Evolutionary conservation across 2,888 invertebrate genomes (phyloP).

Genomic region (Stenodema calcarata): DNA sequence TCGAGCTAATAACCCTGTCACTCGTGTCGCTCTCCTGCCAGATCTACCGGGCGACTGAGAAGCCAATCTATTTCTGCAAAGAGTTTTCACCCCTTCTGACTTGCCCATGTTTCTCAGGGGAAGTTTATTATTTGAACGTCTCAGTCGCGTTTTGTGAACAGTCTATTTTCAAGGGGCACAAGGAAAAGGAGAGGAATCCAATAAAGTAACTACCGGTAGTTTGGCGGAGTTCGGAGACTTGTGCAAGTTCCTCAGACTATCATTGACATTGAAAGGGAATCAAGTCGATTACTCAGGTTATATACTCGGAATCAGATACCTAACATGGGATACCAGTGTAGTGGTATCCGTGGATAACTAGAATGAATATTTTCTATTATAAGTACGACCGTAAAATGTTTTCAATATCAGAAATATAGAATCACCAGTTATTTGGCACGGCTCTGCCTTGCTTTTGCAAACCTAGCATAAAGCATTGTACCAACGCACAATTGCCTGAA

Average conservation of each 20-base stretch:
- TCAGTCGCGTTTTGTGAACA: background rate
- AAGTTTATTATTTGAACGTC: slow-evolving; percentile 16
- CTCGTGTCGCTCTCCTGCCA: slow-evolving; percentile 42
- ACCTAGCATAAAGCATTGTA: no score
- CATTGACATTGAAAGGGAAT: background rate
- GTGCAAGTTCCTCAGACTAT: background rate
- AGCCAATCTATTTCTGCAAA: background rate
- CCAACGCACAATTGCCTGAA: no score
- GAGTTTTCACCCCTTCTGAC: background rate
- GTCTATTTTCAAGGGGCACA: background rate
- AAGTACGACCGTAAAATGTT: no score
- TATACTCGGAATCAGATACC: background rate
- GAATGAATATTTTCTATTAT: no score
- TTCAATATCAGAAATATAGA: no score
- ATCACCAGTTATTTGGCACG: no score
- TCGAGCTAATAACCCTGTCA: slow-evolving; percentile 46
- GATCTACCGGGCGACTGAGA: slow-evolving; percentile 24
- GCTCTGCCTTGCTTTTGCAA: no score
- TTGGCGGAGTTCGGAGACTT: background rate
- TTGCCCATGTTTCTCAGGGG: background rate
- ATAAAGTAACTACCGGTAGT: background rate
- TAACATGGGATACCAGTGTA: no score
- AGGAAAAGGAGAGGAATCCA: background rate
- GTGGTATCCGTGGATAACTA: no score
- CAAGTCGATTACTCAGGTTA: background rate